Conservation (phyloP, 2,113 vertebrate species). For the Marmota monax region DNA sequence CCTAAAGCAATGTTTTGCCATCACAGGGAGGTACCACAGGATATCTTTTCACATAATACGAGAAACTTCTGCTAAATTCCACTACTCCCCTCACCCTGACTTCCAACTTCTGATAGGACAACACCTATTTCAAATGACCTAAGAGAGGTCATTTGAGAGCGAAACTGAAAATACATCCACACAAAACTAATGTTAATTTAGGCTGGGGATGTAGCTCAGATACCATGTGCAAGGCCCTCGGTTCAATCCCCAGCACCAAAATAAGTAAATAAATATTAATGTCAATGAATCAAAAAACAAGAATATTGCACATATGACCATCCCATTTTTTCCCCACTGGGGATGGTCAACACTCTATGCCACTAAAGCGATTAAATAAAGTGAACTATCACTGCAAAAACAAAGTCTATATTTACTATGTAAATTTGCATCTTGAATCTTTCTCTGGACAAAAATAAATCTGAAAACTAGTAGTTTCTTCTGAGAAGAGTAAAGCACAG, state of each 20-base stretch:
- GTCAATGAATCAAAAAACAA: not conserved
- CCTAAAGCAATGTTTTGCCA: not conserved
- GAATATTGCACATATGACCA: not conserved
- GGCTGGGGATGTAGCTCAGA: too few relatives aligned
- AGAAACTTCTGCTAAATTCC: not conserved
- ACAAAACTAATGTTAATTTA: not conserved
- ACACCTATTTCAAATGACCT: not conserved
- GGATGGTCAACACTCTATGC: not conserved
- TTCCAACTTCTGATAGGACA: not conserved
- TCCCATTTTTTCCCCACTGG: not conserved
- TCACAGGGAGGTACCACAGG: not conserved
- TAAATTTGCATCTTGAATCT: not conserved
- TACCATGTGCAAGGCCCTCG: too few relatives aligned
- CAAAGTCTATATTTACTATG: not conserved
- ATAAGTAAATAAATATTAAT: not conserved
- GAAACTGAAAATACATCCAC: not conserved
- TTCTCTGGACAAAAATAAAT: slow-evolving; percentile 46
- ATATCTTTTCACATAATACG: not conserved
- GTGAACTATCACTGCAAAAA: not conserved
- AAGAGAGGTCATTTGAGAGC: not conserved
- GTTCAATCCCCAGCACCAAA: too few relatives aligned
- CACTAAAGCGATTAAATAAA: not conserved
- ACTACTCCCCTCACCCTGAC: not conserved
- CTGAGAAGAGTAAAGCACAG: not conserved
- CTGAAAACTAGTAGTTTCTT: slow-evolving; percentile 14